Evolutionary conservation across 2,888 invertebrate genomes (phyloP).

Genomic region (Apomyelois bistriatella): DNA sequence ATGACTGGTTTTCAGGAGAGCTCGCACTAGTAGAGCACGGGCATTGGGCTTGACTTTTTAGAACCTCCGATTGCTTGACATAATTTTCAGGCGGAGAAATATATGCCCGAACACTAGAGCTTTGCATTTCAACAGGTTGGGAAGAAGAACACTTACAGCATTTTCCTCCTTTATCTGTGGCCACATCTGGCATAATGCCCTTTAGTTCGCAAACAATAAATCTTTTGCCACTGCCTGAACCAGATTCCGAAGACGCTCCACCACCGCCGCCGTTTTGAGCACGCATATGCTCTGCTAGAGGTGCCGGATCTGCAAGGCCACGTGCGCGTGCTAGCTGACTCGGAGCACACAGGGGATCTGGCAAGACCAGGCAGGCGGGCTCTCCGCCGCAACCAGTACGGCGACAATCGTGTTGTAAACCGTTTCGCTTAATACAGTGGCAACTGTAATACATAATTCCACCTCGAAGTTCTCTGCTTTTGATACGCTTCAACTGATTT

Average conservation of each 20-base stretch:
- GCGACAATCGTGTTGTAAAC: conserved; percentile 80
- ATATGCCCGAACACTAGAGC: conserved; percentile 21
- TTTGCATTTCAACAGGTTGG: conserved; percentile 23
- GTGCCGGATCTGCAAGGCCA: conserved; percentile 59
- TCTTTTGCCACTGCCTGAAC: conserved; percentile 49
- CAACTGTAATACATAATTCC: conserved; percentile 79
- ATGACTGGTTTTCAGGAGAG: conserved; percentile 27
- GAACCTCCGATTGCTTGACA: neutral
- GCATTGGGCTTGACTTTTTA: conserved; percentile 22
- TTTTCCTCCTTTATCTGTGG: conserved; percentile 42
- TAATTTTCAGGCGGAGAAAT: conserved; percentile 21
- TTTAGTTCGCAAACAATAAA: conserved; percentile 73
- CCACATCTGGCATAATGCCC: conserved; percentile 48
- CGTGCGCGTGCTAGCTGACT: conserved; percentile 71
- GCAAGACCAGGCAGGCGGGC: conserved; percentile 71
- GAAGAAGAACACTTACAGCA: conserved; percentile 62
- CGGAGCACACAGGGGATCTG: conserved; percentile 78
- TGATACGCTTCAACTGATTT: conserved; percentile 66
- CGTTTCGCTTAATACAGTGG: conserved; percentile 80
- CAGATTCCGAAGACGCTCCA: conserved; percentile 30
- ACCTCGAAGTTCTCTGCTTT: conserved; percentile 77
- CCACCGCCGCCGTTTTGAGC: conserved; percentile 39
- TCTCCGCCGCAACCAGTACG: conserved; percentile 76
- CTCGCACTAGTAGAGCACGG: conserved; percentile 29
- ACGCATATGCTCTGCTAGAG: conserved; percentile 49